Base-by-base conservation (phyloP, 2,888 invertebrate species). In the Oligia latruncula region DNA sequence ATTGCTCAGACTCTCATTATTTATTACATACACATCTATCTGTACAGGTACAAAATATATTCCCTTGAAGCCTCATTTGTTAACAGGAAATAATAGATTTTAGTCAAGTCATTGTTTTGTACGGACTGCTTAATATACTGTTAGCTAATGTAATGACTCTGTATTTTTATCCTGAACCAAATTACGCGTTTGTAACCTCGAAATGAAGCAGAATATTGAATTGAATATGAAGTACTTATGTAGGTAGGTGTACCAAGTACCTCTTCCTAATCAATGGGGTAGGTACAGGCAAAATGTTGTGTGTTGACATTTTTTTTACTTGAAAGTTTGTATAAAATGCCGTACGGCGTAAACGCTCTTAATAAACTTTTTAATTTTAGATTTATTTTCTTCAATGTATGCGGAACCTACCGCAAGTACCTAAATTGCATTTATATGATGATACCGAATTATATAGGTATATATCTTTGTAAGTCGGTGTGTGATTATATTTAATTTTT, bases 21-120 rank as follows among this genome's bases (percentile, higher is more conserved):
- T n/a, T 8, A 76, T 60, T 11, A 23, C 29, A 29, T 29, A 6
- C 64, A 65, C n/a, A 68, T 35, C n/a, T 55, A 55, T 81, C 35
- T 62, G 9, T 66, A 13, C 49, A 83, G 81, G 76, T 85, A 85
- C 76, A 74, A 84, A 84, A 15, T 49, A 49, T 49, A 46, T 71
- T 62, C 72, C 70, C 68, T 35, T n/a, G 62, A 43, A 15, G 40
- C 58, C 70, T 74, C 70, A 67, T 80, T 80, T 71, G 80, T 74
- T 78, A 78, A 77, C 72, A 73, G 77, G 40, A 78, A 78, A 81
- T 74, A 76, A 81, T 13, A 64, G 3, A 80, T 78, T 87, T 84
- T 74, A 66, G 81, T 52, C 71, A 55, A 79, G 74, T 87, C 85
- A 86, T 84, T 79, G 71, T 81, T 81, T 79, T 79, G 78, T 76